These are phyloP conservation scores for Phoenicopterus ruber DNA, from an alignment of 2,113 vertebrate genomes.

Conservation along the genomic window DNA sequence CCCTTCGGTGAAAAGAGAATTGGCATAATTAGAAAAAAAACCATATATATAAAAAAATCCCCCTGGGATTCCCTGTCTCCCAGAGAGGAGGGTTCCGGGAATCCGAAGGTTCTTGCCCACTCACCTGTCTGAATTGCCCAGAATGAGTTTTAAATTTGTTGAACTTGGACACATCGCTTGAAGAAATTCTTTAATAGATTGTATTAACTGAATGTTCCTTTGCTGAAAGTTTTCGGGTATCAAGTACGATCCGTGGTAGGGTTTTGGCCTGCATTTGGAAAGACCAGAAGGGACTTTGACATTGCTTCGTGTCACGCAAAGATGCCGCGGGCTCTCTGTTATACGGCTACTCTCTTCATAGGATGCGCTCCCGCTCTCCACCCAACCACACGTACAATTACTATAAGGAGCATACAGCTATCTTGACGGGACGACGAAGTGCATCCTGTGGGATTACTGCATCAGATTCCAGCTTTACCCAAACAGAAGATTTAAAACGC, in stretches of 20 bases:
- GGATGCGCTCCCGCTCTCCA: not conserved
- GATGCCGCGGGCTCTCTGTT: not conserved
- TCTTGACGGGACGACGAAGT: not conserved
- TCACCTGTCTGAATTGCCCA: slow-evolving; percentile 95
- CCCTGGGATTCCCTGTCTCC: not conserved
- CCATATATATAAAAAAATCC: not conserved
- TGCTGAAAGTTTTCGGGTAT: slow-evolving; percentile 91
- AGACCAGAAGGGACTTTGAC: not conserved
- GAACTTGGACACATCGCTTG: slow-evolving; percentile 90
- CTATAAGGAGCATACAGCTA: not conserved
- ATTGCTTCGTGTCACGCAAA: not conserved
- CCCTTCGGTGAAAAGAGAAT: slow-evolving; percentile 72
- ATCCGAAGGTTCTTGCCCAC: not conserved
- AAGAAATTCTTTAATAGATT: slow-evolving; percentile 89
- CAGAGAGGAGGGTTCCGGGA: not conserved
- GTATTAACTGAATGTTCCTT: slow-evolving; percentile 92
- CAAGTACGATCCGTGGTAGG: slow-evolving; percentile 75
- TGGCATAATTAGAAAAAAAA: not conserved
- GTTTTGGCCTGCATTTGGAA: slow-evolving; percentile 58
- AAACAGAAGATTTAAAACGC: not conserved
- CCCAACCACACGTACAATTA: not conserved
- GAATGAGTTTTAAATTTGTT: slow-evolving; percentile 93
- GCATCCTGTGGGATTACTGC: not conserved
- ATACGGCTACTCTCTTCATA: not conserved
- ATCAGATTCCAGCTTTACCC: not conserved